Evolutionary conservation across 2,113 vertebrate genomes (phyloP).

Genomic region (Thunnus thynnus): DNA sequence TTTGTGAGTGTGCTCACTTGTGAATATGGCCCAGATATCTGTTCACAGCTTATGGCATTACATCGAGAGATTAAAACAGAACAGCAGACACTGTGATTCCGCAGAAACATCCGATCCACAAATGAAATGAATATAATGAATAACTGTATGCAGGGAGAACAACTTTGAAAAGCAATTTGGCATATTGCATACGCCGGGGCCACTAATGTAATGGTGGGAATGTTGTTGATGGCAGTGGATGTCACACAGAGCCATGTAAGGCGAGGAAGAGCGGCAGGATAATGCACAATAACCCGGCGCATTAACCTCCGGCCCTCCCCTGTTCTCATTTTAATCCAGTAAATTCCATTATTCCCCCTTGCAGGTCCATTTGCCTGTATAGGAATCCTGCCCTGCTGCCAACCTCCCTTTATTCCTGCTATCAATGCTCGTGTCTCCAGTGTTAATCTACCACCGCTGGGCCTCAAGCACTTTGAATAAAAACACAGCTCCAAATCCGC

Average conservation of each 20-base stretch:
- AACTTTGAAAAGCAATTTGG: slow-evolving; percentile 79
- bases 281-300: slow-evolving; percentile 82
- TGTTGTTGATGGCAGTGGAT: slow-evolving; percentile 73
- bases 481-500: slow-evolving; percentile 79
- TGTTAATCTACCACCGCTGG: slow-evolving; percentile 80
- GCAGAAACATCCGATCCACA: slow-evolving; percentile 58
- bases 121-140: slow-evolving; percentile 77
- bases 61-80: slow-evolving; percentile 79
- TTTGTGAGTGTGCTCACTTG: slow-evolving; percentile 47
- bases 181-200: slow-evolving; percentile 77
- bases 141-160: slow-evolving; percentile 44
- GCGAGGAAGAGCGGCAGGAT: slow-evolving; percentile 77
- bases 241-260: slow-evolving; percentile 75
- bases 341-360: slow-evolving; percentile 82
- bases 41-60: slow-evolving; percentile 76
- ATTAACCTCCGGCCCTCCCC: slow-evolving; percentile 76
- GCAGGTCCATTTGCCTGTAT: slow-evolving; percentile 73
- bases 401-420: slow-evolving; percentile 62
- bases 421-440: slow-evolving; percentile 59
- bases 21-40: slow-evolving; percentile 74
- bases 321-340: slow-evolving; percentile 76
- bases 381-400: slow-evolving; percentile 66
- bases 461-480: slow-evolving; percentile 81
- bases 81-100: slow-evolving; percentile 64
- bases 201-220: slow-evolving; percentile 78